Base-by-base conservation (phyloP, 2,797 vertebrate genomes). In the Pyrocephalus nanus region DNA sequence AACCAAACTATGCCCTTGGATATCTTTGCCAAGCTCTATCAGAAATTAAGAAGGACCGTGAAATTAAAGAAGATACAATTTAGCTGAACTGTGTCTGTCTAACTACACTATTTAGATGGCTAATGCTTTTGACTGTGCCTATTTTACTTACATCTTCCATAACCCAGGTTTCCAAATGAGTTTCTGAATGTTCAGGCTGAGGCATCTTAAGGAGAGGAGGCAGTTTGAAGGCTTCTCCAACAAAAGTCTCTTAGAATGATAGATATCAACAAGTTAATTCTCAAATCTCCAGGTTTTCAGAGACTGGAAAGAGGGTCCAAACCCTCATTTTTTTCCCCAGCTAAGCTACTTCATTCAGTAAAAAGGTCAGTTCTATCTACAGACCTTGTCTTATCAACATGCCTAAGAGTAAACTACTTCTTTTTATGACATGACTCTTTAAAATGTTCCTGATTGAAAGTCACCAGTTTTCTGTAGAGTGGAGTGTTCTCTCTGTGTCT, bases 11-110 rank as follows among this genome's bases (percentile, higher is more conserved):
- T 95, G 92, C 82, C 91, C 79, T 84, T 13, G 42, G 91, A 84
- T 62, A 36, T 80, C 32, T 81, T 88, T 84, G 70, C 51, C 11
- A 29, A 83, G 45, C 29, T 96, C 55, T 9, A 51, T 91, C 67
- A 76, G 70, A 78, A 92, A 64, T 79, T 94, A 91, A 80, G 83
- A 76, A 93, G 57, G 42, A 91, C 82, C 1, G 0, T 92, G 93
- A 95, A 93, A 96, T 95, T 79, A 92, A 92, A 94, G 92, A 75
- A 75, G 76, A 88, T 72, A 60, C 36, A 81, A 64, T 81, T 93
- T 86, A 70, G 19, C 40, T 92, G 83, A 93, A 93, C 65, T 50
- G 82, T 34, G 20, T 42, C 51, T 86, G 48, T 81, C 62, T 62
- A 66, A 73, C 43, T 36, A 14, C 1, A 3, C 66, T 64, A 8